Conservation (phyloP, 1,140 invertebrate genomes). For the Globodera rostochiensis region DNA sequence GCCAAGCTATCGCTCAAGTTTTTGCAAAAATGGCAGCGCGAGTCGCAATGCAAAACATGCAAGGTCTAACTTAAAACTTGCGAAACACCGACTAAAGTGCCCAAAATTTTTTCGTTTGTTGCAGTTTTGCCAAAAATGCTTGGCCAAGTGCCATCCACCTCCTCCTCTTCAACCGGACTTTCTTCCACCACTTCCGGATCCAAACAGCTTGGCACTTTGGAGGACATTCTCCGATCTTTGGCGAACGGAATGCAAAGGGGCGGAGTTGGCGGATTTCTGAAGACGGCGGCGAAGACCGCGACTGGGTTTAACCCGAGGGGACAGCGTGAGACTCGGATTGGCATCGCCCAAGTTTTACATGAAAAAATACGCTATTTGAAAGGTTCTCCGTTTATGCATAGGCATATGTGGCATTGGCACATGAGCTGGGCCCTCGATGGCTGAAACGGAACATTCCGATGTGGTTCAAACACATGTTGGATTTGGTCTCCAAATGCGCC, state of each 20-base stretch:
- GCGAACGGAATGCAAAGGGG: constrained; percentile 92
- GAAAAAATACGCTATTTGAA: constrained; percentile 10
- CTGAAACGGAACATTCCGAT: constrained; percentile 85
- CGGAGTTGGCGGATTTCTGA: constrained; percentile 87
- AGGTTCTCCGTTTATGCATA: constrained; percentile 64
- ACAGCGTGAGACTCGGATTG: constrained; percentile 91
- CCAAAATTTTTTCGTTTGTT: no score
- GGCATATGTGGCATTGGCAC: constrained; percentile 89
- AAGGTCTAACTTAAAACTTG: no score
- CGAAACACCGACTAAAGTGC: no score
- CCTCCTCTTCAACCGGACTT: background rate
- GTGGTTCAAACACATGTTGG: constrained; percentile 84
- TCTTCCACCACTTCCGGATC: background rate
- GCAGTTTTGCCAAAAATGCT: background rate
- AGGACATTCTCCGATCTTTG: constrained; percentile 86
- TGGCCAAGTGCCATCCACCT: constrained; percentile 4
- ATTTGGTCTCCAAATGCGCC: constrained; percentile 76
- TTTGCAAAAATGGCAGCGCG: constrained; percentile 73
- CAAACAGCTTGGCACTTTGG: constrained; percentile 74
- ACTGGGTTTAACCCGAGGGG: constrained; percentile 94
- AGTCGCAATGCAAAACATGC: constrained; percentile 62
- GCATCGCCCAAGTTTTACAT: constrained; percentile 76
- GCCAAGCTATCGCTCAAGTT: constrained; percentile 86
- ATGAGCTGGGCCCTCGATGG: constrained; percentile 89
- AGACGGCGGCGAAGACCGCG: constrained; percentile 85